A percentile compares a stretch with the other conserved stretches of the same genome.
These are phyloP conservation scores for Bolborhynchus lineola DNA, from an alignment of 2,113 vertebrate genomes.

Conservation along the genomic window DNA sequence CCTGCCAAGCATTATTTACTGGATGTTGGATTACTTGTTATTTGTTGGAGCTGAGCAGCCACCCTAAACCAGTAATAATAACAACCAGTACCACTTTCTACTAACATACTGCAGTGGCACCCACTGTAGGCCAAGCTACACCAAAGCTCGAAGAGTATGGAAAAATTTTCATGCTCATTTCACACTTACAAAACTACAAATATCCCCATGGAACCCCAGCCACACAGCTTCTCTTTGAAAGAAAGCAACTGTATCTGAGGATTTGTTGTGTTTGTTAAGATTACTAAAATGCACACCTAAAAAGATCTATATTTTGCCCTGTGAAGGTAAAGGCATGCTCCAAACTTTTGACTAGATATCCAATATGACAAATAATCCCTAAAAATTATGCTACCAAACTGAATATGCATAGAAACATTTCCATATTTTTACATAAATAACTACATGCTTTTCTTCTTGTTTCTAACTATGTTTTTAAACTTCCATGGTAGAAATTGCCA, in stretches of 20 bases:
- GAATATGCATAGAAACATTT: neutral
- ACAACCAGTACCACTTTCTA: neutral
- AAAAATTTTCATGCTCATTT: neutral
- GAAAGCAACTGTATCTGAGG: neutral
- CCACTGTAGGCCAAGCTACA: neutral
- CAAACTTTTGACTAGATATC: neutral
- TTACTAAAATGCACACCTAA: neutral
- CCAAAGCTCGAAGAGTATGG: neutral
- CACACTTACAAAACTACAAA: neutral
- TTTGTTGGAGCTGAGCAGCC: neutral
- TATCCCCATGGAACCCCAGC: neutral
- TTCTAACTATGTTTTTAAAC: neutral
- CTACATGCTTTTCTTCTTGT: neutral
- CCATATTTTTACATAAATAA: neutral
- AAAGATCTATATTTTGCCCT: neutral
- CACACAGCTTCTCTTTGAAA: neutral
- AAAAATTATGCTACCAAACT: neutral
- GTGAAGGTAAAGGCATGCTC: neutral
- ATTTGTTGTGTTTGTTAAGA: fast-evolving
- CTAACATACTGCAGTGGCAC: neutral
- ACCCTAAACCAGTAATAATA: neutral
- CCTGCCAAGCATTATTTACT: neutral
- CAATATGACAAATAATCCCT: neutral
- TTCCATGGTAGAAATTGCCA: fast-evolving
- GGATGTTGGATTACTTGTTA: neutral